Percentiles rank a stretch among this genome's conserved stretches.
Conservation (phyloP, 2,113 vertebrate genomes). For the Pleuronectes platessa region DNA sequence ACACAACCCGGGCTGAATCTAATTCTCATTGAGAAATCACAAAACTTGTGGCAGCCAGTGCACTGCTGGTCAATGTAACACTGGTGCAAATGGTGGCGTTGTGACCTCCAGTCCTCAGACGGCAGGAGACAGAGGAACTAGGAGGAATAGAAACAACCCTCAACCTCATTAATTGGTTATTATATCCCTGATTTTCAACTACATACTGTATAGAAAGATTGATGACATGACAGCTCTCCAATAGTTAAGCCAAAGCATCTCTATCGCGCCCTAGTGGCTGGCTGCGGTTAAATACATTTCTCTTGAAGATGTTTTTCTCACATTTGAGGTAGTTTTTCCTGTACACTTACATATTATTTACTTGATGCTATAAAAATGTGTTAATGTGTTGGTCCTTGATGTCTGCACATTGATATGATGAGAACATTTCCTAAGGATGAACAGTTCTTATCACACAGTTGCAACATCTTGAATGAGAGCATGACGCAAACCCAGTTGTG, state of each 20-base stretch:
- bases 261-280: too few relatives aligned
- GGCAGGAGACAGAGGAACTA: not conserved
- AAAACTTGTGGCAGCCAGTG: slow-evolving; percentile 29
- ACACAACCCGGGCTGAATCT: slow-evolving; percentile 48
- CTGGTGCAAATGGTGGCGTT: not conserved
- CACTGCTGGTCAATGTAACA: slow-evolving; percentile 23
- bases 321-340: not conserved
- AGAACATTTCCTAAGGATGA: not conserved
- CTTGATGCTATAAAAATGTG: not conserved
- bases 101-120: not conserved
- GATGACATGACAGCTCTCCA: too few relatives aligned
- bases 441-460: slow-evolving; percentile 15
- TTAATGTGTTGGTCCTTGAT: too few relatives aligned
- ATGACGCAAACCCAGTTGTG: slow-evolving; percentile 10
- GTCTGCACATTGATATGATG: not conserved
- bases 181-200: not conserved
- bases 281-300: too few relatives aligned
- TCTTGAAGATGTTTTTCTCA: too few relatives aligned
- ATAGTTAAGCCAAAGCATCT: too few relatives aligned
- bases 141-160: not conserved
- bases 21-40: slow-evolving; percentile 64
- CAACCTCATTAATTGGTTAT: not conserved
- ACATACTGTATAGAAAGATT: too few relatives aligned
- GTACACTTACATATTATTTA: not conserved
- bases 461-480: slow-evolving; percentile 7